phyloP scores from a whole-genome alignment of 1,140 invertebrate species.

The Drosophila ambigua region DNA sequence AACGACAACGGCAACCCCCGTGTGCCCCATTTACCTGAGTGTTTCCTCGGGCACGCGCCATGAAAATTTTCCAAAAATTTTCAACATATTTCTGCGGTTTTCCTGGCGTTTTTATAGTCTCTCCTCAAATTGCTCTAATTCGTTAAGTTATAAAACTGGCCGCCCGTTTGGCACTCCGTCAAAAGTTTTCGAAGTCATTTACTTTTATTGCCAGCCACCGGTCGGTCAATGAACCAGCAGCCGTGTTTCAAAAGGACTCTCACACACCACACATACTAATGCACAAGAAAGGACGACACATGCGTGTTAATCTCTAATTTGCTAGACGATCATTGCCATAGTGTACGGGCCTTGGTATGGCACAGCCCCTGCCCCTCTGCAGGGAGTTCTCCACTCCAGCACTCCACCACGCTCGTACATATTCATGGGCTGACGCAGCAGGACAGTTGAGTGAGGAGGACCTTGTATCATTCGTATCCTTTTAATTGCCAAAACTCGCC shows the following conservation, averaged over 20 bases:
- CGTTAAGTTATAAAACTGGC: constrained; percentile 75
- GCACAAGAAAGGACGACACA: constrained; percentile 63
- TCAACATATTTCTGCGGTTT: constrained; percentile 66
- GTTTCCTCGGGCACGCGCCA: constrained; percentile 35
- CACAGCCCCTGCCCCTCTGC: not conserved
- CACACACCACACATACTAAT: not conserved
- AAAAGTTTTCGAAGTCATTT: constrained; percentile 54
- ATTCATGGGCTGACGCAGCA: constrained; percentile 40
- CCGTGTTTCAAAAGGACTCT: constrained; percentile 26
- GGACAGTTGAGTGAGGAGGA: constrained; percentile 35
- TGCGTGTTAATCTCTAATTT: constrained; percentile 82
- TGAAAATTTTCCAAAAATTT: constrained; percentile 35
- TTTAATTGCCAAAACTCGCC: constrained; percentile 79
- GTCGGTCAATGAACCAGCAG: constrained; percentile 66
- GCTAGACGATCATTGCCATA: constrained; percentile 66
- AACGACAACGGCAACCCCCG: not conserved
- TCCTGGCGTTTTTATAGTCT: constrained; percentile 76
- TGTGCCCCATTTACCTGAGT: constrained; percentile 34
- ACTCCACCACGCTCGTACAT: constrained; percentile 16
- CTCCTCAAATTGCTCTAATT: constrained; percentile 74
- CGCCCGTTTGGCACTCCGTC: constrained; percentile 56
- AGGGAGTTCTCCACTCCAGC: too few relatives aligned
- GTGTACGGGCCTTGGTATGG: constrained; percentile 16
- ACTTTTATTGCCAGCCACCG: constrained; percentile 53
- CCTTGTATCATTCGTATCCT: constrained; percentile 63